Evolutionary conservation across 2,113 vertebrate species (phyloP).

Genomic region (Oxygymnocypris stewartii): DNA sequence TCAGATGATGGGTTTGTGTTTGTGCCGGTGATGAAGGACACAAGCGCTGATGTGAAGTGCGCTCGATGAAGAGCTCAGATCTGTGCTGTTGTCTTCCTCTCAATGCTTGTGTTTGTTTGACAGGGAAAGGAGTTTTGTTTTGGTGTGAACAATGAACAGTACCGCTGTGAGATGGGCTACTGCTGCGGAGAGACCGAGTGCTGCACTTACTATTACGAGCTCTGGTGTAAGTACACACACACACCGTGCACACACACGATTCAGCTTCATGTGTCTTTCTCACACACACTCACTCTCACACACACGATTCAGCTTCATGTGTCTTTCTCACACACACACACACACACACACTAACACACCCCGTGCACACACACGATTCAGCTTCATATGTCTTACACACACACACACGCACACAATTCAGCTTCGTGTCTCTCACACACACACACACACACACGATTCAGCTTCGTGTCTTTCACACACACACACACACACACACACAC

Average conservation of each 20-base stretch:
- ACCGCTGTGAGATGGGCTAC: constrained; percentile 82
- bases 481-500: too few species aligned
- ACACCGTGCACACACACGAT: constrained; percentile 52
- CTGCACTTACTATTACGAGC: constrained; percentile 84
- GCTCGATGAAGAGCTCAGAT: neutral
- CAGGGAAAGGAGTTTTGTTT: constrained; percentile 82
- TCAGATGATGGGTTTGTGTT: neutral
- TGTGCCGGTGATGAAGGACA: neutral
- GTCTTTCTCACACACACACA: neutral
- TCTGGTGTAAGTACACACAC: constrained; percentile 76
- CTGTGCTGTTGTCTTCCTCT: constrained; percentile 51
- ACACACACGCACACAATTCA: neutral
- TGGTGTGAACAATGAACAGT: constrained; percentile 80
- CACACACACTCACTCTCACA: neutral
- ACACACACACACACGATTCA: too few species aligned
- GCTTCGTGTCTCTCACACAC: neutral
- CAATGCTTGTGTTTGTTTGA: constrained; percentile 44
- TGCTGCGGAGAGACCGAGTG: constrained; percentile 82
- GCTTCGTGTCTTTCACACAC: too few species aligned
- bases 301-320: constrained; percentile 66
- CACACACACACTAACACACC: too few species aligned
- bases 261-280: too few species aligned
- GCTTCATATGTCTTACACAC: too few species aligned
- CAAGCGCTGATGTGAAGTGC: neutral
- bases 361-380: too few species aligned